Conservation (phyloP, 2,888 invertebrate genomes). For the Prosapia bicincta region DNA sequence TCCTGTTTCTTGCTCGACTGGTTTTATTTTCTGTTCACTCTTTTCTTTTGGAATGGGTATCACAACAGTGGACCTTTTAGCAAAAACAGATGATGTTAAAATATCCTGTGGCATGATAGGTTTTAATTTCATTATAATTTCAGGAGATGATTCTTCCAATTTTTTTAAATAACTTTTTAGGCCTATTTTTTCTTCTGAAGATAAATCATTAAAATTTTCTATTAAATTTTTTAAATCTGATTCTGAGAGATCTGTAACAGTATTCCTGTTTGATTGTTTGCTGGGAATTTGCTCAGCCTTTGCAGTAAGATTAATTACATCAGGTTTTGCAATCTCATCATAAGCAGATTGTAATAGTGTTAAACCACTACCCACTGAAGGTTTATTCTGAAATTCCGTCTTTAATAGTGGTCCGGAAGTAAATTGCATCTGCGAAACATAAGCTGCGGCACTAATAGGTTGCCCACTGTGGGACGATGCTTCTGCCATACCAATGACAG, state of each 20-base stretch:
- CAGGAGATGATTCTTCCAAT: slow-evolving; percentile 70
- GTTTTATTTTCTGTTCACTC: slow-evolving; percentile 9
- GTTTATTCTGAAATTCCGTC: not conserved
- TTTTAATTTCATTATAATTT: slow-evolving; percentile 53
- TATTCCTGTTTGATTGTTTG: slow-evolving; percentile 1
- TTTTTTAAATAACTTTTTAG: slow-evolving; percentile 79
- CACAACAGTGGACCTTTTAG: slow-evolving; percentile 37
- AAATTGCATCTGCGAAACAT: slow-evolving; percentile 14
- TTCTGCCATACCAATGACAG: slow-evolving; percentile 69
- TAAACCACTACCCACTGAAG: slow-evolving; percentile 10
- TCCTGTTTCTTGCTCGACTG: slow-evolving; percentile 32
- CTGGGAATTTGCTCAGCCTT: slow-evolving; percentile 8
- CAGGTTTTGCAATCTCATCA: slow-evolving; percentile 32
- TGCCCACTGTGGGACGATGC: slow-evolving; percentile 42
- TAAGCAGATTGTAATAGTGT: slow-evolving; percentile 40
- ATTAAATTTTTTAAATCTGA: slow-evolving; percentile 74
- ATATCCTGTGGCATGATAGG: not conserved
- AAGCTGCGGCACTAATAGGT: slow-evolving; percentile 18
- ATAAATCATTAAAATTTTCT: slow-evolving; percentile 77
- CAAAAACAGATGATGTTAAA: not conserved
- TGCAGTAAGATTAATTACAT: not conserved
- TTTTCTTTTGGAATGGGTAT: slow-evolving; percentile 47
- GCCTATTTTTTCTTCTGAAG: slow-evolving; percentile 77
- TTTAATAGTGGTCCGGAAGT: not conserved
- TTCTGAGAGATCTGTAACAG: slow-evolving; percentile 63